Percentiles rank a stretch among this genome's conserved stretches.
Conservation (phyloP, 2,797 vertebrate species). For the Scyliorhinus canicula region DNA sequence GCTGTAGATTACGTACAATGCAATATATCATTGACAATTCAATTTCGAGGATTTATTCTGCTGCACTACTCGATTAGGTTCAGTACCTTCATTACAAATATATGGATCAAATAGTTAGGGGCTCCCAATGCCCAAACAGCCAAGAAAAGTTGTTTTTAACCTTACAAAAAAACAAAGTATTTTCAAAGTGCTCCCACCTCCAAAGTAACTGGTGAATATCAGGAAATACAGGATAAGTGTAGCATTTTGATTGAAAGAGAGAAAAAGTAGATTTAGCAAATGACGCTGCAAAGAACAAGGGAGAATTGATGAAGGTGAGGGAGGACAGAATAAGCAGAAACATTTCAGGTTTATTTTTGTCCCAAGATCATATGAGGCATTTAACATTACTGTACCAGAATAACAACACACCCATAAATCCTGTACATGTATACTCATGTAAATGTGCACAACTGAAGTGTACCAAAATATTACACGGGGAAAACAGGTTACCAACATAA, state of each 20-base stretch:
- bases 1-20: background rate
- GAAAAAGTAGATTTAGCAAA: background rate
- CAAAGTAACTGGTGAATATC: background rate
- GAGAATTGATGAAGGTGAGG: background rate
- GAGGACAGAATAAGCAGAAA: background rate
- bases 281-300: background rate
- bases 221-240: background rate
- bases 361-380: background rate
- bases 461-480: background rate
- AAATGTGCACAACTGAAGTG: background rate
- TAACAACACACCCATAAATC: background rate
- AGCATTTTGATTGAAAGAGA: background rate
- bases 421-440: background rate
- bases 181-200: background rate
- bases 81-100: background rate
- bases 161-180: background rate
- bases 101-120: background rate
- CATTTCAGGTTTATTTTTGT: background rate
- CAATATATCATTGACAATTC: background rate
- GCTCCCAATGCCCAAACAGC: background rate
- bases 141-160: background rate
- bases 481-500: background rate
- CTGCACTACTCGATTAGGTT: too few species aligned
- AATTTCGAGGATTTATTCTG: background rate
- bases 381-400: background rate